A percentile compares a stretch with the other conserved stretches of the same genome.
Evolutionary conservation across 1,140 invertebrate species (phyloP).

Genomic region (Ceratosolen fusciceps): DNA sequence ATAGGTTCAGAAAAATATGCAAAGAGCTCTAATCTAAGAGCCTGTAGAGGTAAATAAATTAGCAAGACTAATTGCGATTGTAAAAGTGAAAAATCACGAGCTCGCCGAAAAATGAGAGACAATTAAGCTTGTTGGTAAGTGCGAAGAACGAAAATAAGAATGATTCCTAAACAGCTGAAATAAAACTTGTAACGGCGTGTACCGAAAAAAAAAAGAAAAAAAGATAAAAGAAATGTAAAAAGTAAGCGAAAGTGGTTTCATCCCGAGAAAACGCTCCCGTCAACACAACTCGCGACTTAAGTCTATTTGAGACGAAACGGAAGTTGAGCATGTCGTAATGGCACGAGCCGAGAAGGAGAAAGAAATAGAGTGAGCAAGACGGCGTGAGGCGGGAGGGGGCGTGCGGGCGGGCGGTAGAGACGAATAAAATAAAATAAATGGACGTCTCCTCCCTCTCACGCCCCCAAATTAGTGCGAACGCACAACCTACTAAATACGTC

Average conservation of each 20-base stretch:
- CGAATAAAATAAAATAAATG: background rate
- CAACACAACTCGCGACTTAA: background rate
- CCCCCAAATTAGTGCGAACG: constrained; percentile 67
- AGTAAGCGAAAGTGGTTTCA: background rate
- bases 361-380: background rate
- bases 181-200: background rate
- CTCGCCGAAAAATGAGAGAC: no score
- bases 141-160: no score
- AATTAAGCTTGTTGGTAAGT: no score
- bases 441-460: constrained; percentile 54
- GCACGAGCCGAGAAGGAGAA: background rate
- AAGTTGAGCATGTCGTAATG: background rate
- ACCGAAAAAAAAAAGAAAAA: background rate
- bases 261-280: background rate
- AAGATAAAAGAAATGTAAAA: background rate
- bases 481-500: constrained; percentile 61
- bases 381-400: background rate
- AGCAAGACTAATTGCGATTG: no score
- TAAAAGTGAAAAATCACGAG: no score
- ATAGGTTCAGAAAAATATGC: no score
- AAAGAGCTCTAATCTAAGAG: no score
- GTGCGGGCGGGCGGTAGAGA: background rate
- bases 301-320: background rate
- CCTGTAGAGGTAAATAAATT: no score
- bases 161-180: background rate